Evolutionary conservation across 2,113 vertebrate genomes (phyloP).

Genomic region (Xiphophorus couchianus): DNA sequence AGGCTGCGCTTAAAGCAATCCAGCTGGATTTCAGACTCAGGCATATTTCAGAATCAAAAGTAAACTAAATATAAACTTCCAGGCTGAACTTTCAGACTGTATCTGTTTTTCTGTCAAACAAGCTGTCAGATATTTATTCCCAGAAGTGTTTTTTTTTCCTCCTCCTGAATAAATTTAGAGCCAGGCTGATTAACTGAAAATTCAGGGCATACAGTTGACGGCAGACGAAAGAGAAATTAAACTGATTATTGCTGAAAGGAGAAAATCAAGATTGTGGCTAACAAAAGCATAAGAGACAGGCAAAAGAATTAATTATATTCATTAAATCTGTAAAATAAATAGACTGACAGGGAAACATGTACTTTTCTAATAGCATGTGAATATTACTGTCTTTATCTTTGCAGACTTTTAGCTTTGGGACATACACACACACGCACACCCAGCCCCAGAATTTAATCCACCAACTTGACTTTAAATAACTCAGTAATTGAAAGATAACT

Average conservation of each 20-base stretch:
- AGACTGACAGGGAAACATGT: neutral
- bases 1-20: constrained; percentile 31
- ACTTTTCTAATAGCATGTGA: constrained; percentile 27
- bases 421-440: neutral
- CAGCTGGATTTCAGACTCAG: constrained; percentile 12
- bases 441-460: neutral
- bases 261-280: constrained; percentile 8
- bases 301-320: constrained; percentile 6
- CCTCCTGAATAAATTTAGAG: constrained; percentile 35
- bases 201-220: neutral
- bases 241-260: neutral
- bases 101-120: constrained; percentile 29
- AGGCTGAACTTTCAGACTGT: constrained; percentile 20
- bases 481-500: constrained; percentile 42
- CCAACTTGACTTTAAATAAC: constrained; percentile 3
- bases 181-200: constrained; percentile 13
- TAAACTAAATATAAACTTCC: constrained; percentile 51
- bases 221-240: constrained; percentile 6
- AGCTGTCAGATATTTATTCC: constrained; percentile 28
- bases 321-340: constrained; percentile 35
- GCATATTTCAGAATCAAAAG: constrained; percentile 29
- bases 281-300: constrained; percentile 14
- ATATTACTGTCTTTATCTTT: constrained; percentile 26
- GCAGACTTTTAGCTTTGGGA: neutral
- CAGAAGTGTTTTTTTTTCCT: constrained; percentile 15